phyloP scores from a whole-genome alignment of 2,113 vertebrate species.

The Thamnophis sirtalis region DNA sequence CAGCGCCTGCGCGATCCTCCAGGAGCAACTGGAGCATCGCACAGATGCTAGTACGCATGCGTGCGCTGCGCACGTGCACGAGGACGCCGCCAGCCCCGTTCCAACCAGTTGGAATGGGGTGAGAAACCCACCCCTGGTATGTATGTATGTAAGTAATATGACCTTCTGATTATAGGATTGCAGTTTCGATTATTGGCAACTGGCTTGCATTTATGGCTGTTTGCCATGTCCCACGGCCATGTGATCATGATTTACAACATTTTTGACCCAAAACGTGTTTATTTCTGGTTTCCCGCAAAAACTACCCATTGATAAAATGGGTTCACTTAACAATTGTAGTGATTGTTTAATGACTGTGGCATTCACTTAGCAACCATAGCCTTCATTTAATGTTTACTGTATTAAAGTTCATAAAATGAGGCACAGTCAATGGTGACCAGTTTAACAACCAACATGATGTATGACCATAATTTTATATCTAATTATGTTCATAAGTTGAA shows the following conservation, averaged over 20 bases:
- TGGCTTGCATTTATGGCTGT: not conserved
- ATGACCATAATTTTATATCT: not conserved
- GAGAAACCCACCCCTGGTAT: too few species aligned
- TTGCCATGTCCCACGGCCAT: not conserved
- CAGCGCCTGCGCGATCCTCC: too few species aligned
- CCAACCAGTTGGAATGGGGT: too few species aligned
- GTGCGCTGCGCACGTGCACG: too few species aligned
- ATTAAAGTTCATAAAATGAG: not conserved
- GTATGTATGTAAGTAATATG: not conserved
- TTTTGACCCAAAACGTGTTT: not conserved
- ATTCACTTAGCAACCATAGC: not conserved
- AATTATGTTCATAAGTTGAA: not conserved
- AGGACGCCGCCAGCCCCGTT: too few species aligned
- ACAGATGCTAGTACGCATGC: too few species aligned
- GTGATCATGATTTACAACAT: not conserved
- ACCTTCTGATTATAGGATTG: not conserved
- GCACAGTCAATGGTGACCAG: not conserved
- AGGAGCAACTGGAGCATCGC: too few species aligned
- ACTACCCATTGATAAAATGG: too few species aligned
- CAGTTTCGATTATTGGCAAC: not conserved
- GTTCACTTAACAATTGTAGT: too few species aligned
- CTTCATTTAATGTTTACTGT: not conserved
- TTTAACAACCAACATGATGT: not conserved
- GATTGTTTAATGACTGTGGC: not conserved
- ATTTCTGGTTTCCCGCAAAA: not conserved